Conservation (phyloP, 92 coral and sea anemone species). For the Galaxea fascicularis region DNA sequence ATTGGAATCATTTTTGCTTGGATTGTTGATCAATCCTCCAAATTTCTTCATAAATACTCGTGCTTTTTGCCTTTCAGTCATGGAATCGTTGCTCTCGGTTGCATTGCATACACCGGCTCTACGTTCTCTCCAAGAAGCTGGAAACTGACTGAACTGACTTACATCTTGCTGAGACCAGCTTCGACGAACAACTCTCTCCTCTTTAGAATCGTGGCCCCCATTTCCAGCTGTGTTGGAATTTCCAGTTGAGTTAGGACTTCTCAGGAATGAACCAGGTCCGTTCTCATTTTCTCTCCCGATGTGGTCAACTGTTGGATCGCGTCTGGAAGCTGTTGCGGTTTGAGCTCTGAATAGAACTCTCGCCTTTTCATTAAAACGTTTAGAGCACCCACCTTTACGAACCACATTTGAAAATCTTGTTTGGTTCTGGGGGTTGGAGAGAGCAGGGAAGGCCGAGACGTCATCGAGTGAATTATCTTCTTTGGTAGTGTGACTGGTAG, state of each 20-base stretch:
- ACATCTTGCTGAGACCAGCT: not conserved
- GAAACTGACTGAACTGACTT: not conserved
- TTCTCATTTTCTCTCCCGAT: not conserved
- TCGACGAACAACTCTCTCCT: not conserved
- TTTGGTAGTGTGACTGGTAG: not conserved
- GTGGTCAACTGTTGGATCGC: not conserved
- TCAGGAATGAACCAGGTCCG: not conserved
- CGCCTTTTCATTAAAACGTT: not conserved
- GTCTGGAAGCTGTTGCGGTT: not conserved
- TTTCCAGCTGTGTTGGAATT: not conserved
- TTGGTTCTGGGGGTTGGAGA: not conserved
- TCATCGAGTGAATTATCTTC: not conserved
- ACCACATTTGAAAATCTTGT: not conserved
- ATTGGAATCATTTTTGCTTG: not conserved
- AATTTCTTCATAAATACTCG: not conserved
- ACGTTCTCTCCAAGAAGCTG: not conserved
- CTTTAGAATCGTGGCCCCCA: not conserved
- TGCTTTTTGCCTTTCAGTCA: not conserved
- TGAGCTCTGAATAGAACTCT: too few species aligned
- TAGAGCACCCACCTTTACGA: not conserved
- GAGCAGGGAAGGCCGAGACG: not conserved
- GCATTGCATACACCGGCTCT: not conserved
- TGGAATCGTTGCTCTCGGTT: not conserved
- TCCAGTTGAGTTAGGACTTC: not conserved
- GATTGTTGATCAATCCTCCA: not conserved